These are phyloP conservation scores for Meta bourneti DNA, from an alignment of 2,888 invertebrate genomes.

Conservation along the genomic window DNA sequence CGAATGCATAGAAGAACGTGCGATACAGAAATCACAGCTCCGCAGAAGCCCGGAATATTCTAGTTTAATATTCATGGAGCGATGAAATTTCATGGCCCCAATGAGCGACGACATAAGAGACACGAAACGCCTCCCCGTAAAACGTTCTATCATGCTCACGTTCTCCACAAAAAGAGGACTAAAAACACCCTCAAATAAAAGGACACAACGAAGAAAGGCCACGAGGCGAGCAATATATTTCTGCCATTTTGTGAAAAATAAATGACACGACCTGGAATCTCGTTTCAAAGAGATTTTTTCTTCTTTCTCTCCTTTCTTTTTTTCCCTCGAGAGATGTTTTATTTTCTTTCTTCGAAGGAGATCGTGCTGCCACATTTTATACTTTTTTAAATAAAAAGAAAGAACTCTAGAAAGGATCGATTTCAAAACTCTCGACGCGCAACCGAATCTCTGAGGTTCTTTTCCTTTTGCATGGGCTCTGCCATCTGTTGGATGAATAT, in stretches of 20 bases:
- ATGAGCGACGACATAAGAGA: slow-evolving; percentile 45
- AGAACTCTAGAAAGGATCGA: background rate
- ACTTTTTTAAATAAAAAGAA: slow-evolving; percentile 12
- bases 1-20: background rate
- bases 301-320: slow-evolving; percentile 7
- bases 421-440: background rate
- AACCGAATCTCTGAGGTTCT: background rate
- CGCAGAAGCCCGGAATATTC: background rate
- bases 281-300: slow-evolving; percentile 56
- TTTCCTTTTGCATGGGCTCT: background rate
- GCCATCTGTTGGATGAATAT: background rate
- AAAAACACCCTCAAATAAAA: slow-evolving; percentile 58
- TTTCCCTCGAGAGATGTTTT: slow-evolving; percentile 56
- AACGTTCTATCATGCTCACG: slow-evolving; percentile 60
- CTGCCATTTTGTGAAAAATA: slow-evolving; percentile 74
- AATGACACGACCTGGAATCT: slow-evolving; percentile 73
- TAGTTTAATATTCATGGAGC: slow-evolving; percentile 68
- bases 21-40: background rate
- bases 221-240: slow-evolving; percentile 65
- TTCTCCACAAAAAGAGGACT: slow-evolving; percentile 45
- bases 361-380: slow-evolving; percentile 65
- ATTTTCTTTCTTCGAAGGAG: slow-evolving; percentile 54
- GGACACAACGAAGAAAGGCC: slow-evolving; percentile 45
- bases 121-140: slow-evolving; percentile 41
- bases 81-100: slow-evolving; percentile 65